Percentiles rank a stretch among this genome's conserved stretches.
phyloP scores from a whole-genome alignment of 1,140 invertebrate species.

The Drosophila jambulina region DNA sequence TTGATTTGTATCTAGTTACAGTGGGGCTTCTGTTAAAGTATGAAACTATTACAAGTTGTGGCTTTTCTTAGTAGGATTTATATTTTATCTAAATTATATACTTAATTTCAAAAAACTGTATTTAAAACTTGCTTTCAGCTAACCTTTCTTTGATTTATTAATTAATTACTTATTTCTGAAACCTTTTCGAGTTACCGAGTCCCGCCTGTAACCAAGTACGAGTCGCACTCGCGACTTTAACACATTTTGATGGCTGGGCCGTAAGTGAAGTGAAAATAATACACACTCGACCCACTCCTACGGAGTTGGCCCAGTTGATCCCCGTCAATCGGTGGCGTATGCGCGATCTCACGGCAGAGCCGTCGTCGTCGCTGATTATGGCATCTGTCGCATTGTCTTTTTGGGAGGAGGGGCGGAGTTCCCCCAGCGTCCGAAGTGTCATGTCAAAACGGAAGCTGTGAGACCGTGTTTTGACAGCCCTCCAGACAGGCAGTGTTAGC shows the following conservation, averaged over 20 bases:
- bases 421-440: constrained; percentile 22
- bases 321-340: constrained; percentile 55
- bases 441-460: constrained; percentile 76
- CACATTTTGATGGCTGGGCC: constrained; percentile 35
- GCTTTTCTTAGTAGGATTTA: too few relatives aligned
- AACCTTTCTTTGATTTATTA: too few relatives aligned
- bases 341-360: constrained; percentile 51
- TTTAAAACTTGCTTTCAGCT: too few relatives aligned
- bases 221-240: constrained; percentile 25
- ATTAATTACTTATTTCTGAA: not conserved
- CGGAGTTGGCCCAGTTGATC: constrained; percentile 35
- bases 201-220: constrained; percentile 27
- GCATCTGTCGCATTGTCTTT: constrained; percentile 65
- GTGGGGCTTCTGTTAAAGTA: not conserved
- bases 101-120: too few relatives aligned
- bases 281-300: constrained; percentile 42
- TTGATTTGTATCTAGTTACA: constrained; percentile 51
- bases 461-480: constrained; percentile 65
- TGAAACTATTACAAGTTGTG: too few relatives aligned
- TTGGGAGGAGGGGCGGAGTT: constrained; percentile 8
- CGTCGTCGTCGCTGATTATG: constrained; percentile 51
- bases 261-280: constrained; percentile 57
- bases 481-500: constrained; percentile 17
- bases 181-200: not conserved
- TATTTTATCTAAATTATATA: too few relatives aligned